Base-by-base conservation (phyloP, 2,888 invertebrate genomes). In the Eupithecia centaureata region DNA sequence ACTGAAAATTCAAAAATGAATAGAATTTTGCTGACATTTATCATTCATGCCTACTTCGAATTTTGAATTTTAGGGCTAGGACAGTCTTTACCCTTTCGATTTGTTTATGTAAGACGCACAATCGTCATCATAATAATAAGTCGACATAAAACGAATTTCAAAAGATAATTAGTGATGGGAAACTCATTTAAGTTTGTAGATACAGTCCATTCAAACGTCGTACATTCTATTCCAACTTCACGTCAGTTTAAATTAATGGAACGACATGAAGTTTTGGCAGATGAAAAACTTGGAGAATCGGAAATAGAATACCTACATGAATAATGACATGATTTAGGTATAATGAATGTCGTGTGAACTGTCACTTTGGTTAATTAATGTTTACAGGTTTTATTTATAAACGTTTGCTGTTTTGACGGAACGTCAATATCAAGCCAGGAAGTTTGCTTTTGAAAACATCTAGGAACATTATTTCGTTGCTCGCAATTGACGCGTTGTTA, bases 291-390 rank as follows among this genome's bases (percentile, higher is more conserved):
- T 84, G 57, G 57, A 79, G 82, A 82, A 89, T 89, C 85, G 87
- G 86, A 90, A 92, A 91, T 92, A 92, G 91, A 87, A 86, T 82
- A 75, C 32, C 57, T 57, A 57, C 71, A 86, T 90, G 90, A 91
- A 75, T 91, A 88, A 92, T 90, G 90, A 86, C 81, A 80, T 72
- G 79, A 79, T 82, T 57, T 57, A 82, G 82, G 82, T 81, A 82
- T 85, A 88, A 88, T 86, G 87, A 86, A 88, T 82, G 89, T 86
- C 90, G 86, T 89, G 90, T 87, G 90, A 88, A 85, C 83, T 88
- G 91, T 90, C 91, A 83, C 85, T 79, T 73, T 79, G 65, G 79
- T 85, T 88, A 89, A 92, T 92, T 90, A 92, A 91, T 66, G 35
- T 35, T 61, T 32, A 32, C 30, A 32, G 32, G 57, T 32, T 57